A percentile compares a stretch with the other conserved stretches of the same genome.
phyloP scores from a whole-genome alignment of 2,797 vertebrate species.

The Monodelphis domestica region DNA sequence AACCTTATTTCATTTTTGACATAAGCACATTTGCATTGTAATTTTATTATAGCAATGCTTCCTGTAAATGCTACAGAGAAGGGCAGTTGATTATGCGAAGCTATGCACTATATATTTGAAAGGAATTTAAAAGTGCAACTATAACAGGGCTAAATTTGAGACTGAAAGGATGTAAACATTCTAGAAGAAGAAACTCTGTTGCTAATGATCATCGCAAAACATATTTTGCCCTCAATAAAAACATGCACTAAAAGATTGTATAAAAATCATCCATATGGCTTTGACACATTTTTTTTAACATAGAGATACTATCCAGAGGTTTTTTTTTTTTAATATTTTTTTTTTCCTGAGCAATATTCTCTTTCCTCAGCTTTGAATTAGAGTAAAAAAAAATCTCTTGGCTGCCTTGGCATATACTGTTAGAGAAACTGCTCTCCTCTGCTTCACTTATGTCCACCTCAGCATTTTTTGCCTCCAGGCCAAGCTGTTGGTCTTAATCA shows the following conservation, averaged over 20 bases:
- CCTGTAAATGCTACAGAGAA: conserved; percentile 8
- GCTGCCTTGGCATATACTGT: conserved; percentile 20
- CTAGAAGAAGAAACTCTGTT: conserved; percentile 2
- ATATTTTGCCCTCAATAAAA: conserved; percentile 11
- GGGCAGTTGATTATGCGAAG: background rate
- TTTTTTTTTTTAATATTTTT: conserved; percentile 21
- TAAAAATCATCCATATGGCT: background rate
- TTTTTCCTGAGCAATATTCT: background rate
- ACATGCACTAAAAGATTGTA: background rate
- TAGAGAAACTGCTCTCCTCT: conserved; percentile 64
- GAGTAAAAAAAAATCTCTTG: conserved; percentile 54
- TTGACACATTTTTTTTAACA: background rate
- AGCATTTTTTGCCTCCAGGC: conserved; percentile 78
- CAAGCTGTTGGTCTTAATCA: conserved; percentile 80
- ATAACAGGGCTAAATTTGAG: background rate
- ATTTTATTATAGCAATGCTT: background rate
- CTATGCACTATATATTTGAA: background rate
- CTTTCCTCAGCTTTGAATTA: background rate
- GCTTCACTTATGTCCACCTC: conserved; percentile 77
- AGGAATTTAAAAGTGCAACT: background rate
- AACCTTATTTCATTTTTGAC: background rate
- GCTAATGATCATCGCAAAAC: conserved; percentile 45
- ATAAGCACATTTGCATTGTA: background rate
- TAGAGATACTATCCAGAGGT: background rate
- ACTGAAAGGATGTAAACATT: background rate